Percentiles rank a stretch among this genome's conserved stretches.
Evolutionary conservation across 2,888 invertebrate genomes (phyloP).

Genomic region (Thera obeliscata): DNA sequence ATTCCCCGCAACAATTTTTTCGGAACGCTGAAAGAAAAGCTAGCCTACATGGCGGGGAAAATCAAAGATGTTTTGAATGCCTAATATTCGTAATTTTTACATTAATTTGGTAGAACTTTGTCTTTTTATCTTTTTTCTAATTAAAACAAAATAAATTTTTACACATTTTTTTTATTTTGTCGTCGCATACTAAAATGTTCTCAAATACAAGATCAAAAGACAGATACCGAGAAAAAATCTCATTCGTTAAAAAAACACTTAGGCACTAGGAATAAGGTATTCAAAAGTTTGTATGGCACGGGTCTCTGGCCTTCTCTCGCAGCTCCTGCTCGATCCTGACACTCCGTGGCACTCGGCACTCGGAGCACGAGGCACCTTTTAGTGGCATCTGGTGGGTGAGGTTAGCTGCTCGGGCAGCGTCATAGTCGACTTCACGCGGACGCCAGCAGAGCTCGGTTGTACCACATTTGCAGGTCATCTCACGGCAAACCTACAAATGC

Average conservation of each 20-base stretch:
- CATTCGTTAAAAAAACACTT: too few relatives aligned
- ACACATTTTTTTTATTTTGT: conserved; percentile 2
- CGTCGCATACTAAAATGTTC: background rate
- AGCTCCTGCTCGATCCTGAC: conserved; percentile 61
- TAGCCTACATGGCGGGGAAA: conserved; percentile 47
- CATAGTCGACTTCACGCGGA: conserved; percentile 65
- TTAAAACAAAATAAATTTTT: background rate
- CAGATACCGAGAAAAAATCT: too few relatives aligned
- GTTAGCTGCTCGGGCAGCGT: conserved; percentile 64
- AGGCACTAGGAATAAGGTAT: background rate
- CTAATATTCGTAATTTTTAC: conserved; percentile 3
- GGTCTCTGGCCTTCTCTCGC: conserved; percentile 45
- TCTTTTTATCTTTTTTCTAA: background rate
- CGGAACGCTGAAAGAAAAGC: conserved; percentile 43
- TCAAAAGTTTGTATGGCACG: conserved; percentile 35
- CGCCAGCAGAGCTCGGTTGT: conserved; percentile 68
- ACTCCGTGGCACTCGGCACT: conserved; percentile 59
- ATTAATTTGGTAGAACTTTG: background rate
- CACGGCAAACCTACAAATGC: conserved; percentile 66
- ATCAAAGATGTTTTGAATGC: conserved; percentile 46
- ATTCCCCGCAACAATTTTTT: conserved; percentile 37
- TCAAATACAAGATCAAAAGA: too few relatives aligned
- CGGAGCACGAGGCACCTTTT: conserved; percentile 51
- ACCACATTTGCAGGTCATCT: conserved; percentile 70
- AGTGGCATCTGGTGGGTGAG: conserved; percentile 63